Percentiles rank a stretch among this genome's conserved stretches.
Evolutionary conservation across 2,797 vertebrate genomes (phyloP).

Genomic region (Borostomias antarcticus): DNA sequence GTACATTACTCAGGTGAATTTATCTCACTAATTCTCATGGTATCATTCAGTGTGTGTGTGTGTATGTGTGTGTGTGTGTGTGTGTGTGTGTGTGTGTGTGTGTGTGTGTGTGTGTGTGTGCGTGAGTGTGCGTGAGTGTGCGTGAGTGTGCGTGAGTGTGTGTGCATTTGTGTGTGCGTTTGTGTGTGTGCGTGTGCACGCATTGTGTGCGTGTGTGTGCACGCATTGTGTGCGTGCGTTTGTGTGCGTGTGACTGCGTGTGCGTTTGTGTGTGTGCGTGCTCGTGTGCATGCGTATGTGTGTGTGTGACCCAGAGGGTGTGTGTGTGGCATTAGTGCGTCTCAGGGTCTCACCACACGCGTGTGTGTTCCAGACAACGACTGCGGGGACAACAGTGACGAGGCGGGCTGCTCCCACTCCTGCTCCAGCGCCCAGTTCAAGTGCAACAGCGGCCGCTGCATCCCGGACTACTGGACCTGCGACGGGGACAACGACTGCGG

Average conservation of each 20-base stretch:
- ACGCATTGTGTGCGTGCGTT: no score
- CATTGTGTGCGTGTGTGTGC: no score
- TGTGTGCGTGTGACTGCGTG: constrained; percentile 35
- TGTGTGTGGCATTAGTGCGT: constrained; percentile 17
- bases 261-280: not conserved
- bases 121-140: no score
- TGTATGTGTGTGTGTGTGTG: not conserved
- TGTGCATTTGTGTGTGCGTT: constrained; percentile 55
- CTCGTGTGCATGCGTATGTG: no score
- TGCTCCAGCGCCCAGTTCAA: constrained; percentile 97
- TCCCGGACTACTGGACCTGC: constrained; percentile 96
- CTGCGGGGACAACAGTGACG: constrained; percentile 94
- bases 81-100: no score
- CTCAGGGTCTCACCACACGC: no score
- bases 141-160: constrained; percentile 31
- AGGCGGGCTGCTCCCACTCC: constrained; percentile 94
- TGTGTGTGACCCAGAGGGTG: not conserved
- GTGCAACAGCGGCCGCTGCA: constrained; percentile 95
- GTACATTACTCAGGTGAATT: not conserved
- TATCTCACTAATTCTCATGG: no score
- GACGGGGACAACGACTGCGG: constrained; percentile 96
- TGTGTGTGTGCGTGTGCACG: constrained; percentile 22
- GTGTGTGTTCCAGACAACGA: constrained; percentile 86
- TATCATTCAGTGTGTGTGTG: constrained; percentile 14
- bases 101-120: not conserved